Evolutionary conservation across 2,888 invertebrate species (phyloP), one percentile per base, ranked within the genome.

Genomic region (Dryadula phaetusa): DNA sequence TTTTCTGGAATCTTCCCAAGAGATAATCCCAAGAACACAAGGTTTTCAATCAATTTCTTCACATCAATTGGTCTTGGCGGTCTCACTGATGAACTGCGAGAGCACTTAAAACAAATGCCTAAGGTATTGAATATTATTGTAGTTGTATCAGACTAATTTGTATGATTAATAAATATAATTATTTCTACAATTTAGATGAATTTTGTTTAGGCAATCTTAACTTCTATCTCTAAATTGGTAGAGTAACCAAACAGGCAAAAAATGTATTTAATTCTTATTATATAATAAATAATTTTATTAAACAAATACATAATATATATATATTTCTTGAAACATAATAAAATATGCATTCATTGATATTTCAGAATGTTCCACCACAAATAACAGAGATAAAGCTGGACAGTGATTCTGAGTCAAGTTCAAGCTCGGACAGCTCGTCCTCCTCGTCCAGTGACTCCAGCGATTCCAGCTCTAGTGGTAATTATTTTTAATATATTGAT

Each of bases 21-120:
- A 65, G 98, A 99, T 82, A 97, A 99, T 92, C 99, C 99, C 0
- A 96, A 97, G 82, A 98, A 99, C 83, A 99, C 99, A 0, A 93
- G 99, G 79, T 99, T 99, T 90, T 97, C 99, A 0, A 99, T 99
- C 60, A 99, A 99, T 83, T 99, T 99, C 91, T 99, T 99, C 86
- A 99, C 99, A 0, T 97, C 98, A 0, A 99, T 99, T 81, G 99
- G 99, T 76, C 94, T 99, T 64, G 99, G 99, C 66, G 99, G 99
- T 0, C 92, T 99, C 1, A 99, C 99, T 0, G 98, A 98, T 88
- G 98, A 98, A 78, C 88, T 98, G 47, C 91, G 98, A 67, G 97
- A 98, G 78, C 98, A 98, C 89, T 91, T 98, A 72, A 98, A 98
- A 81, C 94, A 94, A 74, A 94, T 95, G 84, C 96, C 97, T 0